phyloP scores from a whole-genome alignment of 2,888 invertebrate species.

The Glaucopsyche alexis region DNA sequence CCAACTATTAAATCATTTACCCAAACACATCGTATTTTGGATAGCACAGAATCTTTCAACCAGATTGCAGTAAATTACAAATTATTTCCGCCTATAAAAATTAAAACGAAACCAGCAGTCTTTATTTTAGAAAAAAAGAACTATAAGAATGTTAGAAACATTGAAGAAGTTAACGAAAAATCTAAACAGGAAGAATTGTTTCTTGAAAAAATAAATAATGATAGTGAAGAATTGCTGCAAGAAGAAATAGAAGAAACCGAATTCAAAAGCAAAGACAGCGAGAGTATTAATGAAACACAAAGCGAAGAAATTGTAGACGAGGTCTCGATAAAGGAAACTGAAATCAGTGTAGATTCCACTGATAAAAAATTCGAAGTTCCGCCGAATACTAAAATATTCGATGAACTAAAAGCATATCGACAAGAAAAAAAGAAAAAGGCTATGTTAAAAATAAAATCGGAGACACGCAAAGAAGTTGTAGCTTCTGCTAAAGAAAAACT shows the following conservation, averaged over 20 bases:
- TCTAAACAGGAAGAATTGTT: not conserved
- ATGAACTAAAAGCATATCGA: constrained; percentile 55
- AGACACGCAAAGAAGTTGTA: constrained; percentile 70
- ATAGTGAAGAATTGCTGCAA: constrained; percentile 36
- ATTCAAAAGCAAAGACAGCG: constrained; percentile 31
- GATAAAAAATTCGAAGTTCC: constrained; percentile 32
- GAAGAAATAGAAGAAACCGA: constrained; percentile 37
- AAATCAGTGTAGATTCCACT: constrained; percentile 31
- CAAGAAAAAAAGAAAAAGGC: constrained; percentile 68
- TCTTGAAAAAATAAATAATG: constrained; percentile 10
- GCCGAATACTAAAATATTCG: constrained; percentile 44
- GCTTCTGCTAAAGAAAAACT: constrained; percentile 75
- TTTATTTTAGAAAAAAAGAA: constrained; percentile 87
- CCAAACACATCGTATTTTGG: constrained; percentile 86
- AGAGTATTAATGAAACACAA: constrained; percentile 36
- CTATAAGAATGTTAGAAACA: constrained; percentile 49
- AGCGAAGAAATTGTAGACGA: constrained; percentile 34
- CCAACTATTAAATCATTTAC: constrained; percentile 84
- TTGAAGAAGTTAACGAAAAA: constrained; percentile 36
- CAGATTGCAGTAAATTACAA: constrained; percentile 90
- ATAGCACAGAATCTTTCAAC: constrained; percentile 90
- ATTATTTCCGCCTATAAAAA: constrained; percentile 87
- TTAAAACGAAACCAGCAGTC: constrained; percentile 90
- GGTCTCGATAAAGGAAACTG: constrained; percentile 31
- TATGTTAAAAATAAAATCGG: constrained; percentile 70